A percentile compares a stretch with the other conserved stretches of the same genome.
Conservation (phyloP, 2,797 vertebrate species). For the Tympanoctomys barrerae region DNA sequence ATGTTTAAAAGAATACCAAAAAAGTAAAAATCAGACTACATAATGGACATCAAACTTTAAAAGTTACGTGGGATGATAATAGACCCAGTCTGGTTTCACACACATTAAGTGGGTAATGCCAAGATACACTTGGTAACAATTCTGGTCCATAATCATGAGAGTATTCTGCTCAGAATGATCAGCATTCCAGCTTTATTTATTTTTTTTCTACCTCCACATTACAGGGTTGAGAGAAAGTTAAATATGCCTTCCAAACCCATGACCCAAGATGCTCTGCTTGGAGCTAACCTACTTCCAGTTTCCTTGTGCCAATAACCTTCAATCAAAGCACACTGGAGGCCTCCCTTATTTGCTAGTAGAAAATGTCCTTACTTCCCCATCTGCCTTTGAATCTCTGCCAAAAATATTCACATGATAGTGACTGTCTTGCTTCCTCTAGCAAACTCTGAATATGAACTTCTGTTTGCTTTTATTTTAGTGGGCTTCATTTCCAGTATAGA, state of each 20-base stretch:
- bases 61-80: constrained; percentile 20
- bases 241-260: background rate
- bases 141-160: background rate
- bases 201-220: constrained; percentile 1
- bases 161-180: background rate
- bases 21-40: background rate
- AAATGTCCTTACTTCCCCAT: background rate
- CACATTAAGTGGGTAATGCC: background rate
- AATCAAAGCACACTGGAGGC: background rate
- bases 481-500: background rate
- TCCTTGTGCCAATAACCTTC: background rate
- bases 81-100: background rate
- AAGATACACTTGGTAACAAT: background rate
- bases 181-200: background rate
- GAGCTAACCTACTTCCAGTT: background rate
- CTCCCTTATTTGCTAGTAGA: background rate
- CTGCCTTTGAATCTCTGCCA: background rate
- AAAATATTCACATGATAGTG: background rate
- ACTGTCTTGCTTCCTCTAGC: background rate
- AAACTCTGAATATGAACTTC: background rate
- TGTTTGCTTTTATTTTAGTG: background rate
- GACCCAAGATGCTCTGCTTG: background rate
- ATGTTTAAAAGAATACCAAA: background rate
- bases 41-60: constrained; percentile 42
- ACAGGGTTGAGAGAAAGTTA: constrained; percentile 30